A percentile compares a stretch with the other conserved stretches of the same genome.
Evolutionary conservation across 2,797 vertebrate genomes (phyloP).

Genomic region (Sebastes kiyomatsui): DNA sequence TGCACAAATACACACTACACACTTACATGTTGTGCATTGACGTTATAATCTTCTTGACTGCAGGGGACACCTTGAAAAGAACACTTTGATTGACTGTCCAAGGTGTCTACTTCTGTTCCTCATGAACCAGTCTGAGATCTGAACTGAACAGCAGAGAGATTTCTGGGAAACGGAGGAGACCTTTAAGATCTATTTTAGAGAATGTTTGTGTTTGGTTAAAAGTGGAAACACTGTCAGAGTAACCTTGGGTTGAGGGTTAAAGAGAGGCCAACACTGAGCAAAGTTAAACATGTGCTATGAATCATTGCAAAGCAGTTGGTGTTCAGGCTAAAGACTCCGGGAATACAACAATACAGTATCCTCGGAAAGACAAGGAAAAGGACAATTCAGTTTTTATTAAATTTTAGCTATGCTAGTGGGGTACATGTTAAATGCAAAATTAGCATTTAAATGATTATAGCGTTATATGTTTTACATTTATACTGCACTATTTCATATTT

Average conservation of each 20-base stretch:
- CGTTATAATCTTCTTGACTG: conserved; percentile 31
- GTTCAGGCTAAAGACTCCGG: not conserved
- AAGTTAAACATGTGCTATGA: not conserved
- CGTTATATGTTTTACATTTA: too few relatives aligned
- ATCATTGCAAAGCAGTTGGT: not conserved
- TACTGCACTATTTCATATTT: too few relatives aligned
- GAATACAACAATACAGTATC: not conserved
- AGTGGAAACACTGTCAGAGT: not conserved
- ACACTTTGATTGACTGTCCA: not conserved
- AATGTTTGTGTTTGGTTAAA: not conserved
- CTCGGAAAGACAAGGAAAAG: not conserved
- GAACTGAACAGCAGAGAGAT: conserved; percentile 4
- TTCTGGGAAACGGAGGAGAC: not conserved
- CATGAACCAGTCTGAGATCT: not conserved
- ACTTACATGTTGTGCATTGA: conserved; percentile 16
- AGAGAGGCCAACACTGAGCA: not conserved
- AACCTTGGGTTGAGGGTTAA: conserved; percentile 4
- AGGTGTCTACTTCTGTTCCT: conserved; percentile 1
- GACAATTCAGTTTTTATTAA: not conserved
- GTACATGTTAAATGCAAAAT: too few relatives aligned
- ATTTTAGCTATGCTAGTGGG: not conserved
- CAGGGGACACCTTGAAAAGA: conserved; percentile 13
- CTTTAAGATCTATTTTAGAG: not conserved
- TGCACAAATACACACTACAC: conserved; percentile 2
- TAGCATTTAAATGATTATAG: too few relatives aligned